Evolutionary conservation across 1,140 invertebrate species (phyloP), one percentile per base, ranked within the genome.

Genomic region (Branchinecta lynchi): DNA sequence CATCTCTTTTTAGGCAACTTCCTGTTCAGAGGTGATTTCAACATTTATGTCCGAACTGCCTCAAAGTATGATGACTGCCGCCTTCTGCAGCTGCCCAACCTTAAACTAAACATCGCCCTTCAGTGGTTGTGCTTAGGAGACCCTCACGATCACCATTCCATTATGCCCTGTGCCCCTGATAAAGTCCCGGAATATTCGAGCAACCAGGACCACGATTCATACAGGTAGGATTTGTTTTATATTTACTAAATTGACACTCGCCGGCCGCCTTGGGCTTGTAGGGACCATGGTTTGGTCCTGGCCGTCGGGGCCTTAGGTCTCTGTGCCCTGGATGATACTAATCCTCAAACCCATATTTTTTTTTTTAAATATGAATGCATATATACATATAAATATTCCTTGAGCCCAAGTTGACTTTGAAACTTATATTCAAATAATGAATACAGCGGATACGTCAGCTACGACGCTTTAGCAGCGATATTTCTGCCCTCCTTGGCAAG

Each of bases 1-100:
- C 32, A 1, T 1, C 51, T 60, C 66, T 66, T 73, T 76, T 74
- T 76, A 90, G 88, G 87, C 15, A 88, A 89, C 80, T 86, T 93
- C 71, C 83, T 89, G 60, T 88, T 93, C 75, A 88, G 90, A 76
- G 91, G 92, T 10, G 88, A 93, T 76, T 80, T 96, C 43, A 84
- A 89, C 74, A 83, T 96, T 66, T 96, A 89, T 75, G 92, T 96
- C 3, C 83, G 94, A 70, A 98, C 96, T 0, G 95, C 95, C 0
- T 97, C 93, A 66, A 98, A 98, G 79, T 99, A 99, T 80, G 96
- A 99, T 80, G 96, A 99, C 79, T 94, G 92, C 76, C 85, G 89
- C 68, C 82, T 98, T 65, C 77, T 98, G 7, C 90, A 96, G 76
- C 81, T 98, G 69, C 96, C 95, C 0, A 89, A 90, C 76, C 81